A percentile compares a stretch with the other conserved stretches of the same genome.
Evolutionary conservation across 2,113 vertebrate genomes (phyloP).

Genomic region (Gopherus evgoodei): DNA sequence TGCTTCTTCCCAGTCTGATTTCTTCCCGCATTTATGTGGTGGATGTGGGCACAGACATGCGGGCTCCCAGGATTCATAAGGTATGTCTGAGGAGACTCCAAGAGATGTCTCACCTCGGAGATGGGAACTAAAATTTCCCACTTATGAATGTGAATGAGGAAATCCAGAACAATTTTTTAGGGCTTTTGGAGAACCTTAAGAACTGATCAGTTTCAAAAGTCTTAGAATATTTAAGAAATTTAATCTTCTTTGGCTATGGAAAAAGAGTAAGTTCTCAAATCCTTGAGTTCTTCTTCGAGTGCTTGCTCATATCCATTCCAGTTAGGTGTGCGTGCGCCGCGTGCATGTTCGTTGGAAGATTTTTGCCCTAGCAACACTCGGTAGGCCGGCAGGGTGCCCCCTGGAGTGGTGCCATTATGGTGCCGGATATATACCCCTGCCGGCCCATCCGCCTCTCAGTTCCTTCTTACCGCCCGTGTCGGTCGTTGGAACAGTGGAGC

Average conservation of each 20-base stretch:
- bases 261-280: not conserved
- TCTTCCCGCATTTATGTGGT: constrained; percentile 92
- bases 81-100: constrained; percentile 43
- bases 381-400: no score
- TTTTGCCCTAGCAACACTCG: no score
- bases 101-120: not conserved
- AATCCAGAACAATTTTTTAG: not conserved
- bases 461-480: no score
- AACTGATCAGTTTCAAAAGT: not conserved
- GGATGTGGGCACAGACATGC: constrained; percentile 83
- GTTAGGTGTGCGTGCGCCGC: no score
- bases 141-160: not conserved
- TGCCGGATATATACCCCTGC: no score
- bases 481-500: no score
- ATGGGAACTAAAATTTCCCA: not conserved
- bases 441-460: no score
- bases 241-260: not conserved
- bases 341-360: no score
- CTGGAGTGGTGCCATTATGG: no score
- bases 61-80: constrained; percentile 87
- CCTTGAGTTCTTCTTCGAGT: not conserved
- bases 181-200: not conserved
- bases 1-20: constrained; percentile 89
- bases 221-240: not conserved
- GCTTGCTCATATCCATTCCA: no score